Evolutionary conservation across 2,888 invertebrate species (phyloP), one percentile per base, ranked within the genome.

Genomic region (Julus scanicus): DNA sequence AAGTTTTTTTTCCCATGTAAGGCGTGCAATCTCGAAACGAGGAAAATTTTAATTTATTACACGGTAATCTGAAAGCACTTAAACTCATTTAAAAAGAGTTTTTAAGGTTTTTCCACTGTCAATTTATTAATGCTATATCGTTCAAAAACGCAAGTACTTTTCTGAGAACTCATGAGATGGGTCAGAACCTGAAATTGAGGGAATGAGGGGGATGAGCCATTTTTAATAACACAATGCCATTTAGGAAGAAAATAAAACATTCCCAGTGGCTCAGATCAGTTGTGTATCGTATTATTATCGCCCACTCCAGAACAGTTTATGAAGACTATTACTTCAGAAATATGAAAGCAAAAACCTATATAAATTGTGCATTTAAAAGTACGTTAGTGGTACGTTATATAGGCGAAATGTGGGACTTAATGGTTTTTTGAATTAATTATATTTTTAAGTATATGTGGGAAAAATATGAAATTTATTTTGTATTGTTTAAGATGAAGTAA

Each of bases 31-130:
- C 3, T 37, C 13, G 80, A 80, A 80, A 37, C 37, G 37, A 37
- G 80, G 80, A 15, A 80, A 80, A 80, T 80, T 80, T 39, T 80
- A 37, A 80, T 80, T 80, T 80, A 80, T 80, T 80, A 37, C 80
- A 80, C 80, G 80, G 80, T 15, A 80, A 80, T 80, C 80, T 11
- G 20, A 80, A 80, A 37, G 15, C 80, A 80, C 80, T 80, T 80
- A 37, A 80, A 80, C 80, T 80, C 37, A 15, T 80, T 39, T 80
- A 80, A 80, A 80, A 80, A 80, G 15, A 80, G 44, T 8, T 5
- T 71, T 39, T 37, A 15, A 37, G 15, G 80, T 37, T 2, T 80
- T 80, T 80, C 37, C 80, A 80, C 71, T 80, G 37, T 80, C 80
- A 80, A 80, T 80, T 80, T 80, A 39, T 80, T 80, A 80, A 80